Base-by-base conservation (phyloP, 92 coral and sea anemone species). In the Zoanthus sansibaricus region DNA sequence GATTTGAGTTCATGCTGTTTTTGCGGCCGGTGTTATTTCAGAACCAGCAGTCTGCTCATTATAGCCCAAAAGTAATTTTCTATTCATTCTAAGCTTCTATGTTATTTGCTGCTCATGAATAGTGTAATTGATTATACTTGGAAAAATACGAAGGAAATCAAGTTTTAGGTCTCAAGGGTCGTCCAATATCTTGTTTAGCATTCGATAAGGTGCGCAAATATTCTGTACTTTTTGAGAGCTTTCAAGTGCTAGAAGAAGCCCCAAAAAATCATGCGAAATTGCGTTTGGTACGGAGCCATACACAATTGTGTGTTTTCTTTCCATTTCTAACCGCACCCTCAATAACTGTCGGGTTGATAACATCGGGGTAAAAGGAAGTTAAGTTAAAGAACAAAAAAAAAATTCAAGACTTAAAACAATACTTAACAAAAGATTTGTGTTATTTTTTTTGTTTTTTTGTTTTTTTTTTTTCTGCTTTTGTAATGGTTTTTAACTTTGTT, bases 41-140 rank as follows among this genome's bases (percentile, higher is more conserved):
- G 51, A 78, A 31, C 55, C 13, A 56, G 9, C 14, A 66, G 71
- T 58, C 37, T 59, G 30, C 16, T 42, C 83, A 49, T 49, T 21
- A 31, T 42, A 78, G 17, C 31, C 52, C 18, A 12, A 15, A 51
- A 69, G 30, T 62, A n/a, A n/a, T n/a, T 62, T 78, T 44, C 20
- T 18, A 31, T 61, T 79, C 73, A 11, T 0, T 62, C 1, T 58
- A 12, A 79, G 72, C 73, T 61, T 61, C 44, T 67, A 42, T 21
- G 54, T 16, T 68, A 37, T 51, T 66, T 30, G 68, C 17, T 18
- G 83, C 58, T 77, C 70, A 66, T 77, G 47, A 77, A 59, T 37
- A 56, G 25, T 77, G 51, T 77, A 51, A 77, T 55, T 32, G 51
- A 56, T 77, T 77, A 0, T 15, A n/a, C 21, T 61, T 13, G 72